Percentiles rank a stretch among this genome's conserved stretches.
phyloP scores from a whole-genome alignment of 2,797 vertebrate genomes.

The Amphiprion clarkii region DNA sequence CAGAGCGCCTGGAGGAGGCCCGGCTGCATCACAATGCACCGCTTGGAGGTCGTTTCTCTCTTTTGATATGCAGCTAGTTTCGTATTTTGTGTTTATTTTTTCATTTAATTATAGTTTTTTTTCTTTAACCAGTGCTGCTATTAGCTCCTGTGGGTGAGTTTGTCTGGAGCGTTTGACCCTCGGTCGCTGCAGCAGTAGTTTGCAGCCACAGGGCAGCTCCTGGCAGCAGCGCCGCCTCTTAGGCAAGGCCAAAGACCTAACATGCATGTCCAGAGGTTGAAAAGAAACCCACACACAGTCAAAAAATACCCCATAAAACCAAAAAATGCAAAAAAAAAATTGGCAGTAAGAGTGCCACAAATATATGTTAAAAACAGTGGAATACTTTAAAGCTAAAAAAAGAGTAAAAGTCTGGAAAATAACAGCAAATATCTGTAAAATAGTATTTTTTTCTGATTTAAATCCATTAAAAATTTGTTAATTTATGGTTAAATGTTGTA shows the following conservation, averaged over 20 bases:
- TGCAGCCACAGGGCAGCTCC: slow-evolving; percentile 21
- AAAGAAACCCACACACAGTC: slow-evolving; percentile 7
- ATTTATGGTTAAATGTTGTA: too few species aligned
- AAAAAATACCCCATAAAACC: too few species aligned
- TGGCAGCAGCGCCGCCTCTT: slow-evolving; percentile 22
- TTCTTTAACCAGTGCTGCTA: background rate
- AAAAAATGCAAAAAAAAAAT: too few species aligned
- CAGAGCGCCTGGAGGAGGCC: background rate
- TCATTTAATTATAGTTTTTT: slow-evolving; percentile 33
- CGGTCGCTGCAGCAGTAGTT: slow-evolving; percentile 19
- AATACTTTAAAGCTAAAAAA: too few species aligned
- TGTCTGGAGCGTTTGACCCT: slow-evolving; percentile 48
- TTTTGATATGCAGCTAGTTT: slow-evolving; percentile 27
- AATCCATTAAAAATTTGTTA: too few species aligned
- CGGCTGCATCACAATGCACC: background rate
- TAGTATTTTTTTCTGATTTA: too few species aligned
- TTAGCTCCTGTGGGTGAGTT: slow-evolving; percentile 26
- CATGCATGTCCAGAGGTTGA: slow-evolving; percentile 29
- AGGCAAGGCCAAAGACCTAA: slow-evolving; percentile 49
- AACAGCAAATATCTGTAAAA: too few species aligned
- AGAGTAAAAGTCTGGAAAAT: too few species aligned
- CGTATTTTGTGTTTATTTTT: background rate
- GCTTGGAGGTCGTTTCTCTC: slow-evolving; percentile 6
- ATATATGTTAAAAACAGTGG: too few species aligned
- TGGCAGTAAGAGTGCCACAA: too few species aligned